Conservation (phyloP, 2,113 vertebrate genomes). For the Bombycilla garrulus region DNA sequence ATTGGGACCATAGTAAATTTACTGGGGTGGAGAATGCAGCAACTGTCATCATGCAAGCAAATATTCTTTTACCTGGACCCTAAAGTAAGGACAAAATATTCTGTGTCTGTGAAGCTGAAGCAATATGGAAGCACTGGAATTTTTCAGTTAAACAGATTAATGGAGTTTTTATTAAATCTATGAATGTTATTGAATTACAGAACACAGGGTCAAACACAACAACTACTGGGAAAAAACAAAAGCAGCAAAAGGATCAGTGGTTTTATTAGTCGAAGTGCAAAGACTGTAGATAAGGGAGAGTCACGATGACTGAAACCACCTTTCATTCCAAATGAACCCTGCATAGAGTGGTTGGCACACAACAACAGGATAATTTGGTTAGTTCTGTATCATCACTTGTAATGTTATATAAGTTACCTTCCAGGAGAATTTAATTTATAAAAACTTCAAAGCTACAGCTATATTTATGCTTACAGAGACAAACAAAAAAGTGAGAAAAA, state of each 20-base stretch:
- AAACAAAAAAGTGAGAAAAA: neutral
- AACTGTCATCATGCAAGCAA: neutral
- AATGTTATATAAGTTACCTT: neutral
- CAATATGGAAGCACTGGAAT: neutral
- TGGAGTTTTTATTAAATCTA: neutral
- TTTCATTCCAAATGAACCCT: neutral
- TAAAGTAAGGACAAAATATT: neutral
- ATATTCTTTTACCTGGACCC: neutral
- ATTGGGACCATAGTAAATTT: neutral
- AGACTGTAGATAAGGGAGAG: neutral
- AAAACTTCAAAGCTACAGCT: neutral
- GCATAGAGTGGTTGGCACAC: neutral
- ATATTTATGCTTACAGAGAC: neutral
- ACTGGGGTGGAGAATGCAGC: neutral
- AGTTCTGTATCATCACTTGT: neutral
- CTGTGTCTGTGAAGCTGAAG: neutral
- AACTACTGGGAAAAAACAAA: neutral
- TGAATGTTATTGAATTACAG: neutral
- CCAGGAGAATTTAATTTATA: neutral
- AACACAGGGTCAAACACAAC: neutral
- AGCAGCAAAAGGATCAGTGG: rapidly evolving
- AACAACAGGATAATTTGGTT: neutral
- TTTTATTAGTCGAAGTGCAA: neutral
- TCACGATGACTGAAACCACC: neutral
- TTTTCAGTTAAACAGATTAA: neutral